Percentiles rank a stretch among this genome's conserved stretches.
Conservation (phyloP, 64 coral and sea anemone genomes). For the Exaiptasia diaphana region DNA sequence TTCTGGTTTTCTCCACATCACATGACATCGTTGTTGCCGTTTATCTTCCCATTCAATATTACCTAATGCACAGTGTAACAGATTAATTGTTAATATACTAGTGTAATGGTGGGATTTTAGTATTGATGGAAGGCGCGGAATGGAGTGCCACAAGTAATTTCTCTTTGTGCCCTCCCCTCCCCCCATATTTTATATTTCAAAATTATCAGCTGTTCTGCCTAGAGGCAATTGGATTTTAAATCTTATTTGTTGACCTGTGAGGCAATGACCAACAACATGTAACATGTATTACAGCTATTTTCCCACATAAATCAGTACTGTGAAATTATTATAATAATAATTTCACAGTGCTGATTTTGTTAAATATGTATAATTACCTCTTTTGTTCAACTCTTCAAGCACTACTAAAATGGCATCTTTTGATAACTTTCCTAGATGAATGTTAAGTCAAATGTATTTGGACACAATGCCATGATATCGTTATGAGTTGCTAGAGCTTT, state of each 20-base stretch:
- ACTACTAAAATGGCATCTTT: conserved; percentile 73
- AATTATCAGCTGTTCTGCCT: too few species aligned
- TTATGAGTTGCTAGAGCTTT: not conserved
- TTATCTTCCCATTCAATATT: conserved; percentile 98
- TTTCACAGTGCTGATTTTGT: too few species aligned
- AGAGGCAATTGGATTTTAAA: too few species aligned
- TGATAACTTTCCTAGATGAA: conserved; percentile 73
- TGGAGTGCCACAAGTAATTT: too few species aligned
- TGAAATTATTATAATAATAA: too few species aligned
- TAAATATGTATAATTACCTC: conserved; percentile 68
- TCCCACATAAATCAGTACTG: too few species aligned
- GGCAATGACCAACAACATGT: too few species aligned
- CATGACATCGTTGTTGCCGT: conserved; percentile 79
- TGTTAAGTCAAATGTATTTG: not conserved
- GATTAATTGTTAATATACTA: not conserved
- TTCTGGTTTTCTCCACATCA: conserved; percentile 98
- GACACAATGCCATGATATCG: not conserved
- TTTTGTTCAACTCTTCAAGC: conserved; percentile 79
- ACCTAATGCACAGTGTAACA: conserved; percentile 26
- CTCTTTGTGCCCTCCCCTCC: too few species aligned
- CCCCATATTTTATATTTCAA: too few species aligned
- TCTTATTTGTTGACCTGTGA: too few species aligned
- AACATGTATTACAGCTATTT: too few species aligned
- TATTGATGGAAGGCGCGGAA: too few species aligned
- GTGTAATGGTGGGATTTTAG: not conserved